A percentile compares a stretch with the other conserved stretches of the same genome.
Evolutionary conservation across 2,888 invertebrate genomes (phyloP).

Genomic region (Melipona bicolor): DNA sequence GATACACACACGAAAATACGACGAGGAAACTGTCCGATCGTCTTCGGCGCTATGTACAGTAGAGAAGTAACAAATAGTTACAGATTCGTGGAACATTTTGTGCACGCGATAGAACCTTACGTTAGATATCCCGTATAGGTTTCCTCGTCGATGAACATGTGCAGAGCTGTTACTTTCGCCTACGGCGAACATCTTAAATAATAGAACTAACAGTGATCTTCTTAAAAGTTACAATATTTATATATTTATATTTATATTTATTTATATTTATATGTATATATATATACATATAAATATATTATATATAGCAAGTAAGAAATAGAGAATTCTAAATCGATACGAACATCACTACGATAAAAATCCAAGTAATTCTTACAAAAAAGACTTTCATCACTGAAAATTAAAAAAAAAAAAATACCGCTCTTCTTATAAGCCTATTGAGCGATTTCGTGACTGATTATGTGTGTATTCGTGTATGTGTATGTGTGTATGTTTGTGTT

Average conservation of each 20-base stretch:
- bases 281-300: conserved; percentile 13
- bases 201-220: conserved; percentile 34
- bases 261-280: not conserved
- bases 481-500: conserved; percentile 18
- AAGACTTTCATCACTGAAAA: not conserved
- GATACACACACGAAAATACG: conserved; percentile 10
- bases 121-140: not conserved
- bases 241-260: conserved; percentile 10
- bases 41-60: conserved; percentile 75
- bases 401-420: not conserved
- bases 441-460: conserved; percentile 29
- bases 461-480: not conserved
- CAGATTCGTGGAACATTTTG: conserved; percentile 36
- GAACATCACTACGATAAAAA: conserved; percentile 29
- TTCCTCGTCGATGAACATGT: conserved; percentile 3
- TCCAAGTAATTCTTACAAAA: conserved; percentile 6
- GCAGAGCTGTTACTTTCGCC: conserved; percentile 5
- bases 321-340: conserved; percentile 25
- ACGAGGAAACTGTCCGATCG: conserved; percentile 15
- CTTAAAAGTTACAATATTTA: conserved; percentile 41
- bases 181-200: conserved; percentile 30
- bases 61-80: conserved; percentile 62
- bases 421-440: not conserved
- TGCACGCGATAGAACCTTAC: conserved; percentile 27
- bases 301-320: conserved; percentile 28